Evolutionary conservation across 2,888 invertebrate species (phyloP), one percentile per base, ranked within the genome.

Genomic region (Dicycla oo): DNA sequence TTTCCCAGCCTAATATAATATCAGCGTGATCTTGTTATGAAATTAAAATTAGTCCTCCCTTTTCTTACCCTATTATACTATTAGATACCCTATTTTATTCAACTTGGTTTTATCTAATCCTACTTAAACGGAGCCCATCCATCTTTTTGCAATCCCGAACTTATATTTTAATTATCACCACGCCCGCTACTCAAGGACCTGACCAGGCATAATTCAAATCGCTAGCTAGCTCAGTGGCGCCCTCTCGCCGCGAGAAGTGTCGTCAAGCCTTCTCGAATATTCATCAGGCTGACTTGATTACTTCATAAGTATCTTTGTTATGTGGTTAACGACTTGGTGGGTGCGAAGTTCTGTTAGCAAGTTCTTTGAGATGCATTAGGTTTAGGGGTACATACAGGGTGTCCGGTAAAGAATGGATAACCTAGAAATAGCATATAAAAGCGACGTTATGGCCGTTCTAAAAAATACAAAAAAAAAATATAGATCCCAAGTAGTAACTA

Each of bases 201-300:
- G 94, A 92, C 93, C 84, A 85, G 88, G 93, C 92, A 93, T 94
- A 94, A 94, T 93, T 91, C 90, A 91, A 91, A 91, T 88, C 84
- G 83, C 82, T 83, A 81, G 83, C 82, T 83, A 81, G 87, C 88
- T 86, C 89, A 91, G 91, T 91, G 90, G 91, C 89, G 89, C 91
- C 91, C 91, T 92, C 90, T 89, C 83, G 69, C 49, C 65, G 69
- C 51, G 73, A 81, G 76, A 71, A 88, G 91, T 88, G 90, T 80
- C 88, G 87, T 89, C 85, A 84, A 92, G 91, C 88, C 89, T 90
- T 86, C 91, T 94, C 90, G 93, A 94, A 94, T 94, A 94, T 94
- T 94, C 94, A 94, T 93, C 88, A 93, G 88, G 75, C 82, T 75
- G 89, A 87, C 91, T 91, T 89, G 90, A 92, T 94, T 92, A 92